Base-by-base conservation (phyloP, 2,797 vertebrate genomes). In the Myotis findleyi region DNA sequence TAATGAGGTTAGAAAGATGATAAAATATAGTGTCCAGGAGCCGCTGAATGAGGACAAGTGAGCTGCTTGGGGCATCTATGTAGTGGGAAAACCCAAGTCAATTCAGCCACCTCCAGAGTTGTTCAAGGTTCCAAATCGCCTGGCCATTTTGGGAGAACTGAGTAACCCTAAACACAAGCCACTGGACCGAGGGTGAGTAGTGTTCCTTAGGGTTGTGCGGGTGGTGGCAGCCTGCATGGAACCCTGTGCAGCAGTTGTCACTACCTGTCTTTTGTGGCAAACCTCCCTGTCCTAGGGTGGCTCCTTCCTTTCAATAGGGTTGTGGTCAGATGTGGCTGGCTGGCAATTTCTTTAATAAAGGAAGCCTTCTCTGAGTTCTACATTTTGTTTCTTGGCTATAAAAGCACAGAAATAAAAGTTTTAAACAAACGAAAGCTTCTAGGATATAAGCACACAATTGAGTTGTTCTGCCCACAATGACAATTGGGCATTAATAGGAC, bases 341-440 rank as follows among this genome's bases (percentile, higher is more conserved):
- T 23, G 53, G 71, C 33, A 72, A 62, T 73, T 91, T 89, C 49
- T 87, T 93, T 68, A 81, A 72, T 75, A 82, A 94, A 93, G 47
- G 59, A 38, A 82, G 47, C 11, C 33, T 85, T 81, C 71, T 59
- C 27, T 71, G 49, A 85, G 41, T 69, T 83, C 36, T 68, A 12
- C 10, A 62, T 68, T 81, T 87, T 47, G 66, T 59, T 83, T 68
- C 49, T n/a, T 93, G 71, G 18, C 44, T 91, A 30, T 17, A 69
- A 81, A 87, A 18, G 38, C 44, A 2, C 13, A 89, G 36, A 71
- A 94, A 72, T 13, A 41, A 41, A 51, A 68, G 47, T 59, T 33
- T 62, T 87, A 64, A 93, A 82, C 6, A 85, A 87, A 57, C 25
- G 6, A 33, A 86, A 91, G n/a, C 25, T 79, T 84, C 68, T 76